Percentiles rank a stretch among this genome's conserved stretches.
Conservation (phyloP, 2,797 vertebrate genomes). For the Cygnus olor region DNA sequence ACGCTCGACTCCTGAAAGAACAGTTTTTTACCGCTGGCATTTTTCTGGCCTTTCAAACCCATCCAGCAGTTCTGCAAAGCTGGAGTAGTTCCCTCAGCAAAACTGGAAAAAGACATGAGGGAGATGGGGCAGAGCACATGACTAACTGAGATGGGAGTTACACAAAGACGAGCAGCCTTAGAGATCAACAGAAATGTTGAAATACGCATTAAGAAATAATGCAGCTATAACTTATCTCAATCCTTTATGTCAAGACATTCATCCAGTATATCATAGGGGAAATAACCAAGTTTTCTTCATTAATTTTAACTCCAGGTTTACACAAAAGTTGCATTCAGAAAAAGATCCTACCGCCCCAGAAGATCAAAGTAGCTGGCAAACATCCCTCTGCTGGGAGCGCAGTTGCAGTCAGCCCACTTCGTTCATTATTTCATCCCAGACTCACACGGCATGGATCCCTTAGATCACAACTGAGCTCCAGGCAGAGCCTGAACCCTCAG, state of each 20-base stretch:
- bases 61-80: background rate
- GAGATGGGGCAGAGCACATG: background rate
- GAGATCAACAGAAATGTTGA: background rate
- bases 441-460: background rate
- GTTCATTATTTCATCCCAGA: background rate
- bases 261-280: background rate
- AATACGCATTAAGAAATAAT: background rate
- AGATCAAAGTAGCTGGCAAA: background rate
- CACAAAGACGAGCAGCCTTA: background rate
- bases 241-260: background rate
- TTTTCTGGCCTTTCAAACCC: background rate
- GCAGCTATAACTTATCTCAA: background rate
- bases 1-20: background rate
- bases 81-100: background rate
- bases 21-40: background rate
- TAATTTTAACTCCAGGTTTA: background rate
- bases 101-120: background rate
- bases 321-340: background rate
- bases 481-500: background rate
- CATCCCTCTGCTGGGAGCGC: fast-evolving
- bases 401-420: background rate
- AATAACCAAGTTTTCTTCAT: background rate
- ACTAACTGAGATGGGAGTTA: background rate
- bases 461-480: fast-evolving
- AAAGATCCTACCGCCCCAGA: background rate